Evolutionary conservation across 1,140 invertebrate genomes (phyloP), one percentile per base, ranked within the genome.

Genomic region (Homarus americanus): DNA sequence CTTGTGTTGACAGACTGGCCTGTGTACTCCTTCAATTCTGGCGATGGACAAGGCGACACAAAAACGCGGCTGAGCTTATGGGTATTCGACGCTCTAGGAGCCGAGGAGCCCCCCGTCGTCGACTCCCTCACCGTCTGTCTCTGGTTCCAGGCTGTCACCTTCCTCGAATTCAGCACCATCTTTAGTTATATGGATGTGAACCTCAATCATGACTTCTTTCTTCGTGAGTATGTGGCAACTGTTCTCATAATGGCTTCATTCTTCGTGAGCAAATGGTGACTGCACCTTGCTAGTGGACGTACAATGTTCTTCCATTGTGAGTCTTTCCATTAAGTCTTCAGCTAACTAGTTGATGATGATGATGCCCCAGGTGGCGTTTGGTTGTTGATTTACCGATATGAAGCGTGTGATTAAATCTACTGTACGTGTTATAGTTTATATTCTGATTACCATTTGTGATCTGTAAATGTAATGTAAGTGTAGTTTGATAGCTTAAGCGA

Each of bases 71-170:
- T 84, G 24, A 40, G 28, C 15, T 15, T 84, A 36, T 32, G 28
- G 17, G 40, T 84, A 5, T 28, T 24, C 28, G 66, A 84, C 9
- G 36, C 20, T n/a, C 36, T 84, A 32, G 20, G 3, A 24, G 63
- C 38, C 69, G 82, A 38, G n/a, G 38, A 63, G 2, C n/a, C 36
- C 7, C n/a, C 63, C 2, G 20, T 12, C 69, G 63, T 84, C 17
- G 63, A 36, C 38, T n/a, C 20, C 82, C 44, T 84, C 63, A 84
- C 82, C 36, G 34, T 84, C 63, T 84, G 82, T 41, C 4, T 84
- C 36, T 84, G 82, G 82, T 84, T 72, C 53, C 40, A 44, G 20
- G 82, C 41, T 38, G 41, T 36, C 20, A 41, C 63, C 38, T 84
- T 84, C 69, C 82, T 84, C 1, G 82, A 72, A 0, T 28, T 72